These are phyloP conservation scores for Dinocampus coccinellae DNA, from an alignment of 2,888 invertebrate species.

Conservation along the genomic window DNA sequence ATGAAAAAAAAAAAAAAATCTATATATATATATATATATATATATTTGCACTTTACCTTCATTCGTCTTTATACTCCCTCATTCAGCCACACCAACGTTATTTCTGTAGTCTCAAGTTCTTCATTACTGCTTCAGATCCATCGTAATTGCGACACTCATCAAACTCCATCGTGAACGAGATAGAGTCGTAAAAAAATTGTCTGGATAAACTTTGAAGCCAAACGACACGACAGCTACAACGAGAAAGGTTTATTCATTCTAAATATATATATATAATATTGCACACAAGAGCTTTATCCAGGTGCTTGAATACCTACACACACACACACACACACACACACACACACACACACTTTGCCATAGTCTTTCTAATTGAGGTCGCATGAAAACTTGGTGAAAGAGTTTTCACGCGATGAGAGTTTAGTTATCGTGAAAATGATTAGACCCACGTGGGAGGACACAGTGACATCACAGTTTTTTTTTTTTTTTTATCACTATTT, in stretches of 20 bases:
- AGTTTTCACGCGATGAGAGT: neutral
- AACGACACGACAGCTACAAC: neutral
- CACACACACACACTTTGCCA: slow-evolving; percentile 40
- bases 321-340: no score
- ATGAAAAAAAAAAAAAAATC: neutral
- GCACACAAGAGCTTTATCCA: slow-evolving; percentile 57
- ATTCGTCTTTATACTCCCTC: slow-evolving; percentile 1
- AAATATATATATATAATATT: neutral
- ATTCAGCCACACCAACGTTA: neutral
- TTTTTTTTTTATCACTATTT: no score
- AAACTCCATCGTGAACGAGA: slow-evolving; percentile 14
- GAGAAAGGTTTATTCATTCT: slow-evolving; percentile 37
- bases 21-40: no score
- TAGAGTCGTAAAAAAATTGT: slow-evolving; percentile 26
- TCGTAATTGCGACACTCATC: slow-evolving; percentile 18
- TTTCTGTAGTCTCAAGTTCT: neutral
- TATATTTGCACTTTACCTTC: neutral
- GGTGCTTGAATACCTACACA: no score
- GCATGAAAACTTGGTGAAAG: neutral
- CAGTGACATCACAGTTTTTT: neutral
- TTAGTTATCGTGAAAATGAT: slow-evolving; percentile 6
- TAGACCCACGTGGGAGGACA: neutral
- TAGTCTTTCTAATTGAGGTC: slow-evolving; percentile 21
- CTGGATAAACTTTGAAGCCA: slow-evolving; percentile 23
- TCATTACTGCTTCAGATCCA: slow-evolving; percentile 18